Conservation (phyloP, 64 coral and sea anemone genomes). For the Hydrozoanthus tunicans region DNA sequence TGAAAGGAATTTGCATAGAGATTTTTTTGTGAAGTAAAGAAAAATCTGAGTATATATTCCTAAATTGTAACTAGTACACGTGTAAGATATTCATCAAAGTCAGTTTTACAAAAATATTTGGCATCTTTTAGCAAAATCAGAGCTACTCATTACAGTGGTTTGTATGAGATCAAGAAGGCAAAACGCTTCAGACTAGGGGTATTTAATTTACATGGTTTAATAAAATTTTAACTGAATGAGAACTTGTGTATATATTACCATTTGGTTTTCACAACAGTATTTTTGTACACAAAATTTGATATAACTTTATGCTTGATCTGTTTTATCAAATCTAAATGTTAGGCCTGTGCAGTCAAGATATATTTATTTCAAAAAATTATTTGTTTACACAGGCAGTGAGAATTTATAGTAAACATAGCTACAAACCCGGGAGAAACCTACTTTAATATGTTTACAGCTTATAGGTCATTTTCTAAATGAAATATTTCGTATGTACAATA, state of each 20-base stretch:
- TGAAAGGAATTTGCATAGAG: no score
- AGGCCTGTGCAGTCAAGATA: neutral
- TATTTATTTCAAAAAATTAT: neutral
- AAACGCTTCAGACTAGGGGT: no score
- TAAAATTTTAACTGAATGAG: no score
- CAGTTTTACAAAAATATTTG: neutral
- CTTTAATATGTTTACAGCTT: neutral
- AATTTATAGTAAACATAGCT: neutral
- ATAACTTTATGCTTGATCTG: neutral
- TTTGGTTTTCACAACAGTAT: no score
- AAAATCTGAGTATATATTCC: no score
- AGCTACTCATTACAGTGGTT: neutral
- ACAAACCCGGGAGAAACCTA: neutral
- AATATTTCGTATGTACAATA: neutral
- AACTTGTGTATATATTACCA: no score
- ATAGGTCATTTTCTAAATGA: neutral
- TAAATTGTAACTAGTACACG: no score
- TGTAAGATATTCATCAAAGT: neutral
- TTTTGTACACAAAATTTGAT: conserved; percentile 22
- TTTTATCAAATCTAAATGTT: neutral
- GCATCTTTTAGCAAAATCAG: neutral
- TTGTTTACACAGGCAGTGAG: neutral
- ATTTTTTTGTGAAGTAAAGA: no score
- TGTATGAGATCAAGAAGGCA: no score
- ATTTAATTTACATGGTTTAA: no score